Evolutionary conservation across 2,797 vertebrate genomes (phyloP), one percentile per base, ranked within the genome.

Genomic region (Rachycentron canadum): DNA sequence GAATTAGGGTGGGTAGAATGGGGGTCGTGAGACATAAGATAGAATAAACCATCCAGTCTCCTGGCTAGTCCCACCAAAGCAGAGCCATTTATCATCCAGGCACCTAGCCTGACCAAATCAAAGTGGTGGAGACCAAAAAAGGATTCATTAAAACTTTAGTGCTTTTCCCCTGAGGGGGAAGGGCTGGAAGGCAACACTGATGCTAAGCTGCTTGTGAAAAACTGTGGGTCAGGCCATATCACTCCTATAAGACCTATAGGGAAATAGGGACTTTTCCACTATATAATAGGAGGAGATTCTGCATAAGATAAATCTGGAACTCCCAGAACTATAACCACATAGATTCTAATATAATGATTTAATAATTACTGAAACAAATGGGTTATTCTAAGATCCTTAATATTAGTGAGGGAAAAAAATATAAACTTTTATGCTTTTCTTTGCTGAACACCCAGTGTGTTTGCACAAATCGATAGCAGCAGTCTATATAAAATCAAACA

Each of bases 111-210:
- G 82, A 90, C 88, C 80, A 79, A 90, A 92, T 93, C 89, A 88
- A 91, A 89, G 89, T 85, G 82, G 76, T 75, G 60, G 82, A 89
- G 84, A 90, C 90, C 84, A 86, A 92, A 94, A 92, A 92, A 87
- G 81, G 88, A 92, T 93, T 93, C 92, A 94, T 95, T 95, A 95
- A 94, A 94, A 94, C 90, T 93, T 94, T 92, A 91, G 84, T 71
- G 82, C 73, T 82, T 83, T 84, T 88, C 93, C 90, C 91, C 56
- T 0, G 73, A 67, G 81, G 73, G 82, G 77, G 69, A 50, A 75
- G 86, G n/a, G n/a, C n/a, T 84, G 41, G 32, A 63, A 84, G 85
- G 82, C 79, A 92, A 86, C 77, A 82, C 64, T 49, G 50, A 82
- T 78, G 73, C 85, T 83, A 78, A 86, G 76, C 74, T 88, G 73